Conservation (phyloP, 2,113 vertebrate genomes). For the Garra rufa region DNA sequence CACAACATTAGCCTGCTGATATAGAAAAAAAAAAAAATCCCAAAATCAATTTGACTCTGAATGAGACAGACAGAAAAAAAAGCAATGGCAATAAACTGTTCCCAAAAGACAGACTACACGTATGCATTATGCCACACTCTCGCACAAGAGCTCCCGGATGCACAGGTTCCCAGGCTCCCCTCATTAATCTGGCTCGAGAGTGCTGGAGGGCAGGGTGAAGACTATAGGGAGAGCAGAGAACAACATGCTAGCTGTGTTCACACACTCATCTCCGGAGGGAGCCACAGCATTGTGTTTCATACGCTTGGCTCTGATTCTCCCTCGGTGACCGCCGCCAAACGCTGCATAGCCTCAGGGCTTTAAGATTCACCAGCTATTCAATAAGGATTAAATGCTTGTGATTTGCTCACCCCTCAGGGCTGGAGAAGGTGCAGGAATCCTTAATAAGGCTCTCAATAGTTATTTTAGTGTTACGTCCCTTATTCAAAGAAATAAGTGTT, state of each 20-base stretch:
- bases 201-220: background rate
- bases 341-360: conserved; percentile 11
- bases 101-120: background rate
- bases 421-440: conserved; percentile 17
- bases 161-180: conserved; percentile 20
- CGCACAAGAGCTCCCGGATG: background rate
- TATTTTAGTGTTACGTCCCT: background rate
- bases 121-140: background rate
- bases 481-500: background rate
- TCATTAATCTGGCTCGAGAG: conserved; percentile 36
- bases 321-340: background rate
- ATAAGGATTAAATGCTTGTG: conserved; percentile 38
- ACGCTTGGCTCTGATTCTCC: conserved; percentile 15
- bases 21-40: background rate
- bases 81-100: background rate
- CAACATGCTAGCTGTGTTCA: conserved; percentile 21
- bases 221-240: conserved; percentile 31
- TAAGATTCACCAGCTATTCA: conserved; percentile 21
- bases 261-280: background rate
- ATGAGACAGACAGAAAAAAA: background rate
- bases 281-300: background rate
- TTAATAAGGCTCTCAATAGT: conserved; percentile 3
- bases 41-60: background rate
- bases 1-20: conserved; percentile 11
- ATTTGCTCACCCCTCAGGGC: conserved; percentile 35